Evolutionary conservation across 35 echinoderm and acorn worm genomes (phyloP).

Genomic region (Eucidaris tribuloides): DNA sequence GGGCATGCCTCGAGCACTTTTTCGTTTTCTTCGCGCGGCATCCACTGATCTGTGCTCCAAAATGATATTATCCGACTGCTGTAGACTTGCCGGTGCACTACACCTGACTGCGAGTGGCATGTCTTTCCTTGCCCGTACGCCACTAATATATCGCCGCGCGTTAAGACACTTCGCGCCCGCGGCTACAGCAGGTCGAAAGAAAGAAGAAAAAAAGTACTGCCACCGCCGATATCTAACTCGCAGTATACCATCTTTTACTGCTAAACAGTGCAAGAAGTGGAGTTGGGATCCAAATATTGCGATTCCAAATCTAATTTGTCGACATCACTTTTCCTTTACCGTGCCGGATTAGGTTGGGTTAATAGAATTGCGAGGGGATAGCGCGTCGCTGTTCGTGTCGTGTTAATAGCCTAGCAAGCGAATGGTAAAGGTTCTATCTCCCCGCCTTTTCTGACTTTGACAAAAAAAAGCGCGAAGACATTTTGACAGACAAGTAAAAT

Average conservation of each 20-base stretch:
- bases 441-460: neutral
- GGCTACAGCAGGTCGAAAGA: neutral
- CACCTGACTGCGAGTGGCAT: constrained; percentile 5
- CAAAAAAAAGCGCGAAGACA: neutral
- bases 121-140: constrained; percentile 5
- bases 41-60: constrained; percentile 7
- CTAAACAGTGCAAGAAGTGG: neutral
- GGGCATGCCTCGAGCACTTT: neutral
- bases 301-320: constrained; percentile 39
- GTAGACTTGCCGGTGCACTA: neutral
- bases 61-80: constrained; percentile 20
- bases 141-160: constrained; percentile 10
- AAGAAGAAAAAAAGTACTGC: neutral
- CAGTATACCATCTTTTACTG: neutral
- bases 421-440: neutral
- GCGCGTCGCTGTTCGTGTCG: neutral
- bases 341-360: constrained; percentile 1
- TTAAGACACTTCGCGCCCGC: neutral
- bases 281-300: constrained; percentile 31
- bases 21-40: neutral
- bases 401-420: neutral
- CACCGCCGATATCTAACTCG: neutral
- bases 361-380: constrained; percentile 22
- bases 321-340: neutral
- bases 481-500: neutral